phyloP scores from a whole-genome alignment of 2,797 vertebrate species.

The Rhynchotus rufescens region DNA sequence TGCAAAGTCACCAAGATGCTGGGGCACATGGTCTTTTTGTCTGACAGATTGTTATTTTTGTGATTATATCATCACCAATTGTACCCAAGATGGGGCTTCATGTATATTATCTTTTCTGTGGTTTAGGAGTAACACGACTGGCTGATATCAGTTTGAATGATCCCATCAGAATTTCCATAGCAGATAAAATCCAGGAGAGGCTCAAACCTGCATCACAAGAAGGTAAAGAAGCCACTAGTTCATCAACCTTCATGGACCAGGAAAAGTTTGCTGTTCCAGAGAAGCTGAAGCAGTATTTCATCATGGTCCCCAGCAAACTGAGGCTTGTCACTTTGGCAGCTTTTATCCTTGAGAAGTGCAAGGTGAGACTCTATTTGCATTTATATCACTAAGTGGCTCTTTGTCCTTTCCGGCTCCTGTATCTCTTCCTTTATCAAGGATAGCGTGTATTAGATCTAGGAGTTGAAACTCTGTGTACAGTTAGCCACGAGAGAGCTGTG shows the following conservation, averaged over 20 bases:
- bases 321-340: slow-evolving; percentile 91
- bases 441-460: neutral
- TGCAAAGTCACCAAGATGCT: neutral
- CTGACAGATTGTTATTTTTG: neutral
- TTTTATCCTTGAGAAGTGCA: slow-evolving; percentile 91
- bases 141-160: slow-evolving; percentile 88
- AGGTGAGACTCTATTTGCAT: slow-evolving; percentile 78
- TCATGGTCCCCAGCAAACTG: slow-evolving; percentile 92
- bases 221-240: neutral
- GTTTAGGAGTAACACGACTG: slow-evolving; percentile 85
- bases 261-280: slow-evolving; percentile 88
- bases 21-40: neutral
- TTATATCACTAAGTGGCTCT: slow-evolving; percentile 12
- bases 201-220: neutral
- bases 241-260: neutral
- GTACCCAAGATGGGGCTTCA: neutral
- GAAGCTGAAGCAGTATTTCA: slow-evolving; percentile 85
- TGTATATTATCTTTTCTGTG: neutral
- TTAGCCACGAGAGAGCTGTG: neutral
- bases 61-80: neutral
- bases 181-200: slow-evolving; percentile 67
- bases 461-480: neutral
- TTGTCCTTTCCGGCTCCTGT: slow-evolving; percentile 5
- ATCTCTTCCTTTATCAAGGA: neutral
- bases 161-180: slow-evolving; percentile 85